Conservation (phyloP, 2,888 invertebrate species). For the Macrosoma leucophasiata region DNA sequence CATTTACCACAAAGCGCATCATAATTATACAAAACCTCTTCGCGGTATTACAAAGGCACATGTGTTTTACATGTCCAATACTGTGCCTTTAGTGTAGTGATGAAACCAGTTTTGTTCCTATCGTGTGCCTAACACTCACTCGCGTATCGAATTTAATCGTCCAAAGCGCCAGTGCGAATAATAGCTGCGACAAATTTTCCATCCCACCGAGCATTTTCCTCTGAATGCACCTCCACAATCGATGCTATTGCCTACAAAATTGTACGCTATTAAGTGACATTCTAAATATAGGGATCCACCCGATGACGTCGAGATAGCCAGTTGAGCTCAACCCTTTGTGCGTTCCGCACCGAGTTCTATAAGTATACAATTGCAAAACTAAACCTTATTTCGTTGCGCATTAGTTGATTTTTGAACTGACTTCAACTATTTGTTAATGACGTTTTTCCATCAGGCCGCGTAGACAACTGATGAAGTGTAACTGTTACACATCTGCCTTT, state of each 20-base stretch:
- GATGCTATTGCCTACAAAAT: slow-evolving; percentile 66
- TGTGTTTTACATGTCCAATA: no score
- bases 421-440: no score
- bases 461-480: slow-evolving; percentile 49
- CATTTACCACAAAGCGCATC: no score
- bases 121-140: slow-evolving; percentile 33
- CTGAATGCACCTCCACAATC: slow-evolving; percentile 69
- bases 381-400: slow-evolving; percentile 21
- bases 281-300: slow-evolving; percentile 66
- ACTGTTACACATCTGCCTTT: slow-evolving; percentile 66
- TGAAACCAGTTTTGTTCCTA: slow-evolving; percentile 28
- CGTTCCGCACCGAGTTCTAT: slow-evolving; percentile 36
- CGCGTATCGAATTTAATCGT: slow-evolving; percentile 65
- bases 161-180: slow-evolving; percentile 65
- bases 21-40: no score
- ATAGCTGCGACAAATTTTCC: slow-evolving; percentile 71
- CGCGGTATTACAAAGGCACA: no score
- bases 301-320: slow-evolving; percentile 51
- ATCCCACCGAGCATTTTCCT: slow-evolving; percentile 69
- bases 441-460: slow-evolving; percentile 1
- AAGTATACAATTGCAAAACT: slow-evolving; percentile 24
- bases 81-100: slow-evolving; percentile 21
- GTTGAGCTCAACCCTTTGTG: slow-evolving; percentile 49
- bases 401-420: slow-evolving; percentile 18
- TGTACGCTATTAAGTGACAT: slow-evolving; percentile 69